Evolutionary conservation across 2,888 invertebrate species (phyloP).

Genomic region (Drosophila kokeensis): DNA sequence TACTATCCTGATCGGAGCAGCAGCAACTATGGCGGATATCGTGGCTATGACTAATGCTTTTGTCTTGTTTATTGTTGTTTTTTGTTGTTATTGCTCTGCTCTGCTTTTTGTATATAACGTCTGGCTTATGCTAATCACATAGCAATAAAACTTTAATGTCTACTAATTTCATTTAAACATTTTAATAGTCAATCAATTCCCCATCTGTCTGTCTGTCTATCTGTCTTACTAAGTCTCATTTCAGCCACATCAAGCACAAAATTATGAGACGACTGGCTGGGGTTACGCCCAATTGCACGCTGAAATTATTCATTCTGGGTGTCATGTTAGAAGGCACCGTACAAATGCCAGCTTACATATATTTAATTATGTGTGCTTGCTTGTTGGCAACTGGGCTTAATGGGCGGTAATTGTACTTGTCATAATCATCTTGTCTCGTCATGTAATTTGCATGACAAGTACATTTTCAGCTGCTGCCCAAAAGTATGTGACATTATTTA

Average conservation of each 20-base stretch:
- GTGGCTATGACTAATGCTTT: slow-evolving; percentile 73
- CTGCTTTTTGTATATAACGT: slow-evolving; percentile 47
- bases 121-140: slow-evolving; percentile 36
- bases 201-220: slow-evolving; percentile 1
- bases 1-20: slow-evolving; percentile 44
- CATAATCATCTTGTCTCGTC: slow-evolving; percentile 47
- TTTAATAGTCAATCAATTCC: slow-evolving; percentile 31
- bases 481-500: slow-evolving; percentile 46
- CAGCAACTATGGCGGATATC: slow-evolving; percentile 55
- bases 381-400: slow-evolving; percentile 8
- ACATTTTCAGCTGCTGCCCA: slow-evolving; percentile 31
- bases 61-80: slow-evolving; percentile 20
- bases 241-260: slow-evolving; percentile 25
- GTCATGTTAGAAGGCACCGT: slow-evolving; percentile 40
- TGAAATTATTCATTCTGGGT: slow-evolving; percentile 61
- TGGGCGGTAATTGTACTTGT: slow-evolving; percentile 46
- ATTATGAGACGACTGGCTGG: slow-evolving; percentile 17
- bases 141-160: slow-evolving; percentile 45
- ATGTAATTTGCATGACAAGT: slow-evolving; percentile 30
- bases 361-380: slow-evolving; percentile 31
- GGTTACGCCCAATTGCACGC: slow-evolving; percentile 72
- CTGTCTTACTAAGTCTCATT: slow-evolving; percentile 37
- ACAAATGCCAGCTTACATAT: neutral
- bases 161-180: slow-evolving; percentile 51
- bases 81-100: slow-evolving; percentile 28